phyloP scores from a whole-genome alignment of 2,888 invertebrate species.

The Nomada ruficornis region DNA sequence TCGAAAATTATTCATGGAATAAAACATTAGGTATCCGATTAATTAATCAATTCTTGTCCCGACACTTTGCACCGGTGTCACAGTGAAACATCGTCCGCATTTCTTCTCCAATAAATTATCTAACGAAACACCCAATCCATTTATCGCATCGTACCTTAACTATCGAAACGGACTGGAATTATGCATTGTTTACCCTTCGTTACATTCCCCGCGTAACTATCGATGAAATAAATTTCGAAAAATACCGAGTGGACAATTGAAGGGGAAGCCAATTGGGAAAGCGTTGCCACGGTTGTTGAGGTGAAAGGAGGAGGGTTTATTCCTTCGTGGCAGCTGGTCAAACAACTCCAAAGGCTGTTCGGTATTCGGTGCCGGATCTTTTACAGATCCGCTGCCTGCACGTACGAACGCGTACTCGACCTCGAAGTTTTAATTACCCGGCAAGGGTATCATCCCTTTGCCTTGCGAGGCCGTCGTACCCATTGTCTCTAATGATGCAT shows the following conservation, averaged over 20 bases:
- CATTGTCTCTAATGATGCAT: constrained; percentile 1
- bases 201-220: too few species aligned
- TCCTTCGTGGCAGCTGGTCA: constrained; percentile 75
- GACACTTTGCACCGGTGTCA: too few species aligned
- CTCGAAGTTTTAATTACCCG: constrained; percentile 67
- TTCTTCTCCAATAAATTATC: too few species aligned
- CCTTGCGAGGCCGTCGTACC: constrained; percentile 45
- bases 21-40: too few species aligned
- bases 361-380: constrained; percentile 66
- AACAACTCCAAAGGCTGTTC: constrained; percentile 78
- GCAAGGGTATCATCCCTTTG: constrained; percentile 54
- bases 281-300: constrained; percentile 44
- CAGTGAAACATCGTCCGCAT: too few species aligned
- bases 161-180: too few species aligned
- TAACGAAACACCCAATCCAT: too few species aligned
- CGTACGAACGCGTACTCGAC: constrained; percentile 39
- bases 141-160: too few species aligned
- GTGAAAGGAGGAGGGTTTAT: constrained; percentile 35
- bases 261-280: constrained; percentile 48
- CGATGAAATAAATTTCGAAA: constrained; percentile 9
- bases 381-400: constrained; percentile 23
- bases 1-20: background rate
- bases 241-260: background rate
- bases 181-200: too few species aligned
- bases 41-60: too few species aligned